Evolutionary conservation across 2,113 vertebrate species (phyloP).

Genomic region (Oryzias javanicus): DNA sequence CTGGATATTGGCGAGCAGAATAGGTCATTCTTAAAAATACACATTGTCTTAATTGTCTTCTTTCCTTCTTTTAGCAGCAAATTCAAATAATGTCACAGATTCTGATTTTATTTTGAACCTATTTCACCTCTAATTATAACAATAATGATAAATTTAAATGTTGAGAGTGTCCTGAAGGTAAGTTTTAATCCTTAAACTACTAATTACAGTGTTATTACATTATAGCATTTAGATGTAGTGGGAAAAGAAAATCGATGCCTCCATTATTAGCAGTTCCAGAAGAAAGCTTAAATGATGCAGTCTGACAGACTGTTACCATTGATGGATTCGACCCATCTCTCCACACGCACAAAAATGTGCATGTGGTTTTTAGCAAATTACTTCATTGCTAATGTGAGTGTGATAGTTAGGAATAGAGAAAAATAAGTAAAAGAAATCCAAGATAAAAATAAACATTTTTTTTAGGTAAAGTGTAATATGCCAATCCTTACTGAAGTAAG

Average conservation of each 20-base stretch:
- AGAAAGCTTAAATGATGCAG: constrained; percentile 28
- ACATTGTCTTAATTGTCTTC: no score
- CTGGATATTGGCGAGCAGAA: no score
- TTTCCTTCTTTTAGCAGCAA: no score
- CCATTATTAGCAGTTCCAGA: constrained; percentile 26
- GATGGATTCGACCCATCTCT: constrained; percentile 13
- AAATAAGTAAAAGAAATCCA: constrained; percentile 12
- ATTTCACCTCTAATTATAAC: not conserved
- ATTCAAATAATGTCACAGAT: not conserved
- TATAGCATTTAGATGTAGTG: constrained; percentile 30
- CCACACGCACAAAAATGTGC: not conserved
- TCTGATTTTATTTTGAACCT: not conserved
- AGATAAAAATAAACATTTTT: constrained; percentile 22
- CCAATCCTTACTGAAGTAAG: constrained; percentile 29
- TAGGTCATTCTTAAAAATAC: no score
- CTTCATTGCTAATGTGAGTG: constrained; percentile 8
- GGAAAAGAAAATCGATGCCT: constrained; percentile 4
- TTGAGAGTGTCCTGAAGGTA: constrained; percentile 12
- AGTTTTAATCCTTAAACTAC: constrained; percentile 41
- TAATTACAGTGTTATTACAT: constrained; percentile 38
- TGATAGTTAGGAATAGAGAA: constrained; percentile 33
- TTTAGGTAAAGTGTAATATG: constrained; percentile 31
- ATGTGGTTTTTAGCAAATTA: constrained; percentile 27
- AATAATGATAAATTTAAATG: constrained; percentile 18
- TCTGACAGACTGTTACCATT: constrained; percentile 17